A percentile compares a stretch with the other conserved stretches of the same genome.
Evolutionary conservation across 2,797 vertebrate species (phyloP).

Genomic region (Pantherophis vulpinus): DNA sequence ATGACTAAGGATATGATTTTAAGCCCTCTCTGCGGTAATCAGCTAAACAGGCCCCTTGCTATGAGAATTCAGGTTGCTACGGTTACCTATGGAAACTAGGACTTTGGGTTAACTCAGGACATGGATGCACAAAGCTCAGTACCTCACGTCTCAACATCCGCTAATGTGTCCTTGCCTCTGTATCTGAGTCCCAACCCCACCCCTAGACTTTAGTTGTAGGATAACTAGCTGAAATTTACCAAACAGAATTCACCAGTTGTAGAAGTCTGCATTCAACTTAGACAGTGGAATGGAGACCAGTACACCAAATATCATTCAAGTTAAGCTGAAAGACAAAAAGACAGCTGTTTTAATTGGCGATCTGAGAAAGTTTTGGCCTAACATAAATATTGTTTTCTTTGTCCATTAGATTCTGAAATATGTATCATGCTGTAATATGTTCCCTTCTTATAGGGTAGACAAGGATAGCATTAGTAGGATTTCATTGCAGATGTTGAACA

Average conservation of each 20-base stretch:
- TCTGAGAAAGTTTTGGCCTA: neutral
- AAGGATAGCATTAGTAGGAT: neutral
- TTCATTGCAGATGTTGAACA: neutral
- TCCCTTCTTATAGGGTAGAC: neutral
- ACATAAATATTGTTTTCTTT: neutral
- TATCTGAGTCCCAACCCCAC: neutral
- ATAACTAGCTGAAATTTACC: neutral
- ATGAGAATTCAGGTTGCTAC: slow-evolving; percentile 28
- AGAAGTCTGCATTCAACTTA: neutral
- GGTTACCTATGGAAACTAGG: slow-evolving; percentile 47
- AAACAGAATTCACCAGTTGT: fast-evolving
- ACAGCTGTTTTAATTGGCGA: neutral
- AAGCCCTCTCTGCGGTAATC: slow-evolving; percentile 7
- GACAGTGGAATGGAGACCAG: fast-evolving
- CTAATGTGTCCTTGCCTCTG: neutral
- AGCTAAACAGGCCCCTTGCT: slow-evolving; percentile 22
- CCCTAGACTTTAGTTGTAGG: neutral
- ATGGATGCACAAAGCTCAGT: slow-evolving; percentile 8
- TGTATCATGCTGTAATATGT: neutral
- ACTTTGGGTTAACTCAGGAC: slow-evolving; percentile 45
- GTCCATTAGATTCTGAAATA: neutral
- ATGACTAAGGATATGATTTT: neutral
- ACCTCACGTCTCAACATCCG: neutral
- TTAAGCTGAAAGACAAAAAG: neutral
- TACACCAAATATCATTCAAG: neutral